These are phyloP conservation scores for Empis stercorea DNA, from an alignment of 2,888 invertebrate species.

Conservation along the genomic window DNA sequence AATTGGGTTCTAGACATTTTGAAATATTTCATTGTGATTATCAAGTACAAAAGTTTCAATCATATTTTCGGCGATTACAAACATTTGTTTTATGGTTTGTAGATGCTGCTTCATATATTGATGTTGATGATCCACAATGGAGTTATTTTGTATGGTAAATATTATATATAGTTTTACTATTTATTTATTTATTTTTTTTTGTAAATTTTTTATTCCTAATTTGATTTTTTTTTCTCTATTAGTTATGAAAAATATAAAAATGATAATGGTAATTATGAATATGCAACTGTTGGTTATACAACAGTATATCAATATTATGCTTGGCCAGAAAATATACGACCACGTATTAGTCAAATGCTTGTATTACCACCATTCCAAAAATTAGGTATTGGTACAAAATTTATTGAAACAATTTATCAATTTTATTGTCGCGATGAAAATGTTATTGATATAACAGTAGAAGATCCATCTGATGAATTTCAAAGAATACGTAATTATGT, in stretches of 20 bases:
- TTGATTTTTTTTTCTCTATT: constrained; percentile 19
- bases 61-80: constrained; percentile 74
- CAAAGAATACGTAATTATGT: constrained; percentile 82
- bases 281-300: constrained; percentile 75
- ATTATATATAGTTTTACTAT: neutral
- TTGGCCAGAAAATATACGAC: constrained; percentile 74
- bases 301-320: constrained; percentile 92
- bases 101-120: constrained; percentile 91
- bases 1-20: constrained; percentile 43
- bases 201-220: neutral
- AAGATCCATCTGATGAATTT: constrained; percentile 88
- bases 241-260: constrained; percentile 60
- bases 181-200: neutral
- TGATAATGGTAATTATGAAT: constrained; percentile 44
- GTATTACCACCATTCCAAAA: constrained; percentile 86
- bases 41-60: constrained; percentile 55
- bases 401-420: constrained; percentile 47
- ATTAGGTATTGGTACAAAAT: constrained; percentile 67
- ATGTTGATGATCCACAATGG: constrained; percentile 87
- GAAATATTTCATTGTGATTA: constrained; percentile 71
- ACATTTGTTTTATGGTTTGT: constrained; percentile 91
- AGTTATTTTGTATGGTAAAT: constrained; percentile 63
- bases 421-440: constrained; percentile 40
- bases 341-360: constrained; percentile 85
- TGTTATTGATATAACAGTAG: constrained; percentile 59